Evolutionary conservation across 2,797 vertebrate species (phyloP), one percentile per base, ranked within the genome.

Genomic region (Platyrinchus mystaceus): DNA sequence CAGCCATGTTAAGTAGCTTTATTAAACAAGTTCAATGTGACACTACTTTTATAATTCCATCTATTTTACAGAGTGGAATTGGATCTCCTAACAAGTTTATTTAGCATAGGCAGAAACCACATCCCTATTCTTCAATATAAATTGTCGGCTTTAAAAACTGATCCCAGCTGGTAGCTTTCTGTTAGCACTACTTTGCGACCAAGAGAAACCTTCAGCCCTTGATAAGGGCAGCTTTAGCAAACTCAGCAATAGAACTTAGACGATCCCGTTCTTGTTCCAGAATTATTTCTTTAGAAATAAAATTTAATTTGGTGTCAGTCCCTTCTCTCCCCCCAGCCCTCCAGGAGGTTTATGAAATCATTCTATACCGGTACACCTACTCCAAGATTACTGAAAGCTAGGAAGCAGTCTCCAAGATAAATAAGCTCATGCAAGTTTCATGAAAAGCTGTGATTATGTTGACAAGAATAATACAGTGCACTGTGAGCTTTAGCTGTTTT

Each of bases 401-500:
- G 58, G n/a, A 76, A 76, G 70, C 26, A 79, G 26, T 30, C 32
- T 94, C 70, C 68, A 87, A 87, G 59, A 94, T 11, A 90, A 95
- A 94, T n/a, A 80, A 18, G 3, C 20, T 76, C 39, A 41, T 11
- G 7, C 18, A 73, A 89, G 28, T 56, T 92, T 77, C 59, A 93
- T 6, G 24, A 84, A 93, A 86, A 93, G 53, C 8, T 44, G 21
- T 1, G 6, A 82, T 76, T 56, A 91, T 26, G 44, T 59, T 5
- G 3, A 84, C 78, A 84, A 69, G 50, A 92, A 76, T 47, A 71
- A 75, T 15, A 58, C 39, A 24, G 36, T 50, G 22, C 55, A n/a
- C n/a, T n/a, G n/a, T 14, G 22, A 75, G 27, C 32, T 78, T 39
- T 43, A 68, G 80, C 73, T 56, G 30, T 17, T 86, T 56, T 39